phyloP scores from a whole-genome alignment of 1,140 invertebrate genomes.

The Drosophila ananassae region DNA sequence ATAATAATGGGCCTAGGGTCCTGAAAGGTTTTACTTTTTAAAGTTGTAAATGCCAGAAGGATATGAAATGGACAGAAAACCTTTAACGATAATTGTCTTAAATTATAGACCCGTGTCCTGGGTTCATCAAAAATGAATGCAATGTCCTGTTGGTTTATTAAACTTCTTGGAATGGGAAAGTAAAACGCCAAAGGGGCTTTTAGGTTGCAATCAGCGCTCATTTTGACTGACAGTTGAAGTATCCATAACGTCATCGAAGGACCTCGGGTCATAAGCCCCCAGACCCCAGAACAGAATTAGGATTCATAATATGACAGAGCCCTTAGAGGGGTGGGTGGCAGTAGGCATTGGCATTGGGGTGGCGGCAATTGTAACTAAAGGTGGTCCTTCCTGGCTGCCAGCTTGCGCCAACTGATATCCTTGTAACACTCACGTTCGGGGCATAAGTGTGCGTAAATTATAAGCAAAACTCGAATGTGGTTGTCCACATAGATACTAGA shows the following conservation, averaged over 20 bases:
- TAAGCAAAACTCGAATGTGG: constrained; percentile 71
- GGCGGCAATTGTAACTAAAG: constrained; percentile 51
- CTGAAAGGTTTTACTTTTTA: constrained; percentile 32
- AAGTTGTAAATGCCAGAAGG: constrained; percentile 22
- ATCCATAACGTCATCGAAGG: constrained; percentile 74
- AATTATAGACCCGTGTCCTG: background rate
- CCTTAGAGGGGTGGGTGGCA: constrained; percentile 15
- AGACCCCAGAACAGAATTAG: constrained; percentile 53
- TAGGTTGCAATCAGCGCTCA: constrained; percentile 58
- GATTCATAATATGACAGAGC: constrained; percentile 78
- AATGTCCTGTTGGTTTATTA: background rate
- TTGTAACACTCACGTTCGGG: constrained; percentile 49
- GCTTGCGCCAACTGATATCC: constrained; percentile 58
- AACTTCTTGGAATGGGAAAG: background rate
- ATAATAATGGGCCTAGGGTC: constrained; percentile 28
- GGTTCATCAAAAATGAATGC: no score
- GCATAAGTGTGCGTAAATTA: constrained; percentile 46
- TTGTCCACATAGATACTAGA: constrained; percentile 38
- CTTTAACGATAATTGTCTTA: background rate
- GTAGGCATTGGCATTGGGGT: background rate
- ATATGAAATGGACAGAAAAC: background rate
- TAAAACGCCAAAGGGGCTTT: constrained; percentile 7
- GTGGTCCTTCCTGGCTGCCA: constrained; percentile 7
- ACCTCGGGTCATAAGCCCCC: constrained; percentile 58
- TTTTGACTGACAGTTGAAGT: constrained; percentile 76